Conservation (phyloP, 2,888 invertebrate genomes). For the Osmoderma eremita region DNA sequence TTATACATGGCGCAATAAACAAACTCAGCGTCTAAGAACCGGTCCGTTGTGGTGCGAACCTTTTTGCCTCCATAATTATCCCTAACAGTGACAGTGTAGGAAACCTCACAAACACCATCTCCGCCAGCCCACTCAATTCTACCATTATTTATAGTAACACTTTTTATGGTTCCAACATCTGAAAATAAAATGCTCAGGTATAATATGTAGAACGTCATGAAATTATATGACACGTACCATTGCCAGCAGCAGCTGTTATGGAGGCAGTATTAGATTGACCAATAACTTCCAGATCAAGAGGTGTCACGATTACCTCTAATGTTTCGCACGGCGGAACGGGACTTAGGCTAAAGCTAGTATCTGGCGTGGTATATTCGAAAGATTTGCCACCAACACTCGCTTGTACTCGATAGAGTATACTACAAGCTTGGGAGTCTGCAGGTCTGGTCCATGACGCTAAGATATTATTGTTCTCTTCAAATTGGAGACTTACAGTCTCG, state of each 20-base stretch:
- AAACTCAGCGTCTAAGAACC: constrained; percentile 7
- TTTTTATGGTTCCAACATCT: constrained; percentile 9
- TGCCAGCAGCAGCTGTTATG: not conserved
- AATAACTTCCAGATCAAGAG: not conserved
- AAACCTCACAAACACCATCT: constrained; percentile 7
- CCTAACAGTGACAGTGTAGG: constrained; percentile 2
- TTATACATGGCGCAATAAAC: constrained; percentile 8
- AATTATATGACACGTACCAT: not conserved
- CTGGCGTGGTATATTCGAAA: not conserved
- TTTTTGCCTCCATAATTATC: not conserved
- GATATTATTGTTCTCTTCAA: not conserved
- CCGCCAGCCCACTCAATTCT: constrained; percentile 3
- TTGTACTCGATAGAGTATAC: not conserved
- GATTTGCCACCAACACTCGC: not conserved
- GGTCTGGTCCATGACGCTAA: constrained; percentile 1
- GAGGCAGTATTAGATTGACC: not conserved
- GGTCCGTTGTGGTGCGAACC: not conserved
- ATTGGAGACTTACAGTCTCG: not conserved
- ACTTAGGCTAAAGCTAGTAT: not conserved
- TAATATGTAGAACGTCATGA: not conserved
- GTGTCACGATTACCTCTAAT: constrained; percentile 8
- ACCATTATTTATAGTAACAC: constrained; percentile 4
- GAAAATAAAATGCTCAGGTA: not conserved
- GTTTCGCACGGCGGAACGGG: not conserved
- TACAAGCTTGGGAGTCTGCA: not conserved